Base-by-base conservation (phyloP, 2,797 vertebrate genomes). In the Emys orbicularis region DNA sequence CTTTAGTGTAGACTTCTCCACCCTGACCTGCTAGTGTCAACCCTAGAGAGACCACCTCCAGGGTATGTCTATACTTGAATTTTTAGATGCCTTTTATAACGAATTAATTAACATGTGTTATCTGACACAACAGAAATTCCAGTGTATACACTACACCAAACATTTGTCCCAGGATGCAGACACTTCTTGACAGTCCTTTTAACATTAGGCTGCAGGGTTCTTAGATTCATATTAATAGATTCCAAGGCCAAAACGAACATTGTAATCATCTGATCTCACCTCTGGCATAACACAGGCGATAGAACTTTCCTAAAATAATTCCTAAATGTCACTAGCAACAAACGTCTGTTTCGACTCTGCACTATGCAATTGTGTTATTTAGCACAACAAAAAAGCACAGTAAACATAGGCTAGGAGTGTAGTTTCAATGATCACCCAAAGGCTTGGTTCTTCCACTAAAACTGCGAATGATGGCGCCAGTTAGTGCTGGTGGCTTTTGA, bases 1-100 rank as follows among this genome's bases (percentile, higher is more conserved):
- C 88, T 86, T 90, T 87, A 94, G 49, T 77, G 65, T 4, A 92
- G 92, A 34, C 76, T 92, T 92, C 23, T 85, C 49, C 77, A 89
- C 37, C 16, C 81, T 74, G 86, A 47, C 57, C 41, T 93, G 90
- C 25, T 86, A 96, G 25, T 94, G 85, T 81, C 74, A 79, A 76
- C 89, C 76, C 82, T 0, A 0, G 81, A 86, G 34, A 93, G 79
- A 94, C 74, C 89, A 94, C 89, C 91, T 93, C 52, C 0, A 0
- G 61, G 16, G 13, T 19, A 86, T 27, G 44, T 91, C 84, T 82
- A 84, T 61, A 61, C 3, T 15, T 61, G 59, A 61, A 61, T 61
- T 61, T 34, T 61, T 15, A 61, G 29, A 34, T 61, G 59, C 29
- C 29, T 31, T 31, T 57, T 54, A 57, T 59, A 13, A 15, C n/a